A percentile compares a stretch with the other conserved stretches of the same genome.
Conservation (phyloP, 1,140 invertebrate genomes). For the Cheumatopsyche charites region DNA sequence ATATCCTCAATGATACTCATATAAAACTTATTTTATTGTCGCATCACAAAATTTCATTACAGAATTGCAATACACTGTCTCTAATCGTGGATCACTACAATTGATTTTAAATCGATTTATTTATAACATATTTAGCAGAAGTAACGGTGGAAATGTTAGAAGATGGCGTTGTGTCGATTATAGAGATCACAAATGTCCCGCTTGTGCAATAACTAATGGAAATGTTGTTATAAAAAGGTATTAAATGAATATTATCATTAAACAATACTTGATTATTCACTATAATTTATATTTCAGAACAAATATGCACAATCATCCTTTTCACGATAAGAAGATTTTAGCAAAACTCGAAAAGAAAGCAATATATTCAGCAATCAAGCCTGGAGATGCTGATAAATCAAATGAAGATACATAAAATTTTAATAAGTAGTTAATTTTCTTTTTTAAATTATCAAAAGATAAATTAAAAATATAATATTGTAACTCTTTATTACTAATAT, state of each 20-base stretch:
- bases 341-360: conserved; percentile 57
- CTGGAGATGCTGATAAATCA: conserved; percentile 48
- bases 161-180: conserved; percentile 60
- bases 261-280: not conserved
- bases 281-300: conserved; percentile 50
- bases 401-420: too few species aligned
- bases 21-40: too few species aligned
- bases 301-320: conserved; percentile 58
- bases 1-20: too few species aligned
- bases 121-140: conserved; percentile 58
- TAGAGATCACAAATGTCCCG: conserved; percentile 56
- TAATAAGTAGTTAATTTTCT: too few species aligned
- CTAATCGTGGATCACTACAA: conserved; percentile 43
- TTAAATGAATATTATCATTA: not conserved
- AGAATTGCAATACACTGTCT: conserved; percentile 45
- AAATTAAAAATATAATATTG: too few species aligned
- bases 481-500: too few species aligned
- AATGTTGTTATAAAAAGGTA: conserved; percentile 58
- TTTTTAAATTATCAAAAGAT: too few species aligned
- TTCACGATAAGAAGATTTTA: conserved; percentile 60
- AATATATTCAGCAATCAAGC: conserved; percentile 56
- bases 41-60: not conserved
- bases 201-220: conserved; percentile 55
- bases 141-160: conserved; percentile 50
- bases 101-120: conserved; percentile 52